Evolutionary conservation across 2,113 vertebrate genomes (phyloP).

Genomic region (Axis porcinus): DNA sequence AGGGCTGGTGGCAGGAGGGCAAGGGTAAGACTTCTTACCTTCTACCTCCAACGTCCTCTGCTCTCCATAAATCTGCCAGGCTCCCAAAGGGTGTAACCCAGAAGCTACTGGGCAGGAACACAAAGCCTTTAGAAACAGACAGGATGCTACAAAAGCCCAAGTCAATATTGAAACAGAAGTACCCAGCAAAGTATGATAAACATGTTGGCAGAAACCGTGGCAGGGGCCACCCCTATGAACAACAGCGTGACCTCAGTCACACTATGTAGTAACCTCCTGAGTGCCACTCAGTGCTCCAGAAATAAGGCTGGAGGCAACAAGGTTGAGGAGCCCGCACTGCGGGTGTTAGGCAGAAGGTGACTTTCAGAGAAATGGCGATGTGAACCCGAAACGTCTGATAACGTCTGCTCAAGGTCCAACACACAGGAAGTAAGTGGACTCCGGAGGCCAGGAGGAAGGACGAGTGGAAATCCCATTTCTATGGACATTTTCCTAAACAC

Average conservation of each 20-base stretch:
- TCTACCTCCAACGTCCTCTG: fast-evolving
- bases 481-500: background rate
- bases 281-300: background rate
- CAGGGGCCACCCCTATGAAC: background rate
- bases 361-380: background rate
- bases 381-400: background rate
- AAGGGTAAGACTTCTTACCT: background rate
- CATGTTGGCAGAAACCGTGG: fast-evolving
- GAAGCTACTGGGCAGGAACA: background rate
- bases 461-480: fast-evolving
- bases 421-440: background rate
- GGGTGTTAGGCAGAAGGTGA: background rate
- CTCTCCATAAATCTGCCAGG: background rate
- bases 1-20: background rate
- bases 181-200: background rate
- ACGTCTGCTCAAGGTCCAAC: background rate
- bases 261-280: background rate
- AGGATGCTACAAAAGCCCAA: background rate
- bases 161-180: background rate
- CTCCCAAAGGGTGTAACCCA: background rate
- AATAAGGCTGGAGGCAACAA: background rate
- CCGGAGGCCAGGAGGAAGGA: background rate
- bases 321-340: background rate
- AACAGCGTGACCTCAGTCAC: background rate
- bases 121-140: background rate